Conservation (phyloP, 35 echinoderm and acorn worm species). For the Stichopus chloronotus region DNA sequence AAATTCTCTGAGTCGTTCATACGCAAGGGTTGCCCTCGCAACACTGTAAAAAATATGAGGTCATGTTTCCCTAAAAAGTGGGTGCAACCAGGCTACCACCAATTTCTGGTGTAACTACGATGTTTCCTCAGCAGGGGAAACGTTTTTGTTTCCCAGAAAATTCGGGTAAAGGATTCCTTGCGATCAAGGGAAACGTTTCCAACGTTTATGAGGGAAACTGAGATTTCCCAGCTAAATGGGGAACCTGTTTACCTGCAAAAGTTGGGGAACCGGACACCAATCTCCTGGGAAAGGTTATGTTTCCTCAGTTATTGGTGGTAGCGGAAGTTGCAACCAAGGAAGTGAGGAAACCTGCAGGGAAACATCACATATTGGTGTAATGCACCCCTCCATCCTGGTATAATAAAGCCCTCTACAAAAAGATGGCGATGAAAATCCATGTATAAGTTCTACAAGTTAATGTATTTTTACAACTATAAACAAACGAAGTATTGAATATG, state of each 20-base stretch:
- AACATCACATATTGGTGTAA: neutral
- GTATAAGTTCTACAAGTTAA: neutral
- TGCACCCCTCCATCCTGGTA: neutral
- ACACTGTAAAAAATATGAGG: conserved; percentile 10
- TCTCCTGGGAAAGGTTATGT: no score
- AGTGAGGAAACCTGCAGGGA: no score
- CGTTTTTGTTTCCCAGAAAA: neutral
- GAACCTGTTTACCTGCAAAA: conserved; percentile 5
- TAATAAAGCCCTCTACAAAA: neutral
- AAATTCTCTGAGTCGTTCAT: no score
- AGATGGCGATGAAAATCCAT: neutral
- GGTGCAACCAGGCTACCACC: conserved; percentile 23
- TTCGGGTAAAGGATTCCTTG: neutral
- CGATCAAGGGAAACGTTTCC: neutral
- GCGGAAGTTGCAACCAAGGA: neutral
- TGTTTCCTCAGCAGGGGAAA: conserved; percentile 7
- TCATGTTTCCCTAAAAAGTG: conserved; percentile 9
- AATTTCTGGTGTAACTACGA: neutral
- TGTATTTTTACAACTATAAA: neutral
- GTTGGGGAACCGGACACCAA: neutral
- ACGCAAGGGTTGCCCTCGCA: neutral
- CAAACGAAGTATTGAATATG: neutral
- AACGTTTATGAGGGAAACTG: neutral
- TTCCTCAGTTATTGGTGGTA: neutral
- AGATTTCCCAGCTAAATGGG: no score